A percentile compares a stretch with the other conserved stretches of the same genome.
Conservation (phyloP, 2,113 vertebrate species). For the Campylorhamphus procurvoides region DNA sequence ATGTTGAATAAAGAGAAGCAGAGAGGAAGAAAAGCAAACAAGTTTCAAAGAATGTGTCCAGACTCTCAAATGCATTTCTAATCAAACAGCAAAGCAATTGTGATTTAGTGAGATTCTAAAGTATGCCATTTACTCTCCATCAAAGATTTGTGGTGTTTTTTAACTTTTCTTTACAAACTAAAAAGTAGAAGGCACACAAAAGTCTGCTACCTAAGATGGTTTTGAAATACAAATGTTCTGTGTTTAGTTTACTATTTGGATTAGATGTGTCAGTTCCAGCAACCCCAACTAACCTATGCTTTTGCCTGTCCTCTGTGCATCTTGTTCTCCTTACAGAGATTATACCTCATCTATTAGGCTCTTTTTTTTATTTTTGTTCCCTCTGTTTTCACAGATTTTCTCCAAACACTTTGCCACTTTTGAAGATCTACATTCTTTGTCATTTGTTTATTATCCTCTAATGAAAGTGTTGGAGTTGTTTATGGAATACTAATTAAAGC, state of each 20-base stretch:
- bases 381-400: slow-evolving; percentile 23
- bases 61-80: slow-evolving; percentile 47
- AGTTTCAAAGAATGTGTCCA: slow-evolving; percentile 48
- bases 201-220: slow-evolving; percentile 52
- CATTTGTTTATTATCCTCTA: slow-evolving; percentile 6
- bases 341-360: background rate
- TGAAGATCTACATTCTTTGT: slow-evolving; percentile 4
- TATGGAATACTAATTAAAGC: slow-evolving; percentile 23
- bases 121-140: slow-evolving; percentile 48
- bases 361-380: slow-evolving; percentile 30
- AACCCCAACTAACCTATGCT: slow-evolving; percentile 52
- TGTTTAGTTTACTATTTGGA: slow-evolving; percentile 64
- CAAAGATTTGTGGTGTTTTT: slow-evolving; percentile 48
- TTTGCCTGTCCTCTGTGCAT: background rate
- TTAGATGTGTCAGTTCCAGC: slow-evolving; percentile 48
- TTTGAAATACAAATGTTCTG: slow-evolving; percentile 40
- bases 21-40: slow-evolving; percentile 52
- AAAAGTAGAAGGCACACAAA: slow-evolving; percentile 54
- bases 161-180: slow-evolving; percentile 46
- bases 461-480: slow-evolving; percentile 2
- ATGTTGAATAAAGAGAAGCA: slow-evolving; percentile 29
- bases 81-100: slow-evolving; percentile 50
- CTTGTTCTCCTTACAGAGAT: slow-evolving; percentile 28
- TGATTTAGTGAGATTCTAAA: slow-evolving; percentile 57
- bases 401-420: background rate